phyloP scores from a whole-genome alignment of 2,797 vertebrate species.

The Coccyzus lansbergi region DNA sequence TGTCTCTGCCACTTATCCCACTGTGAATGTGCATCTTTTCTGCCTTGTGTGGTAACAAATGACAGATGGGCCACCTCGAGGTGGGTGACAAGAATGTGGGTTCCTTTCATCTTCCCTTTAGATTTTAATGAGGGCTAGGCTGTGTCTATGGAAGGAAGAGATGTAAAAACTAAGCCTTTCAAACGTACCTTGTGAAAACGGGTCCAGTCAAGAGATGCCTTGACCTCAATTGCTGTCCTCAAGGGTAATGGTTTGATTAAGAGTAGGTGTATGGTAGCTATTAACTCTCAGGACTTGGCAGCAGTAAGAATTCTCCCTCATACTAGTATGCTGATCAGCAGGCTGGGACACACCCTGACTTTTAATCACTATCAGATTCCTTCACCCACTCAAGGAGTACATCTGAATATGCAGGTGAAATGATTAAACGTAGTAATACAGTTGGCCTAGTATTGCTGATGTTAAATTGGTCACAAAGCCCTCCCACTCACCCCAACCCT shows the following conservation, averaged over 20 bases:
- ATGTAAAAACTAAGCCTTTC: neutral
- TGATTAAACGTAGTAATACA: neutral
- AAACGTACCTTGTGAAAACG: neutral
- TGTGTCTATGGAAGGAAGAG: neutral
- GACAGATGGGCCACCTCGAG: neutral
- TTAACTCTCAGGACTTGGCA: neutral
- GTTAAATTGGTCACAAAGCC: neutral
- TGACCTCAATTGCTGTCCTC: constrained; percentile 1
- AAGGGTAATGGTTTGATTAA: neutral
- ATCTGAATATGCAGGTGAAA: constrained; percentile 2
- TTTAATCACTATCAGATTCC: neutral
- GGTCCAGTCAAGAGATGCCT: neutral
- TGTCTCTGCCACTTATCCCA: neutral
- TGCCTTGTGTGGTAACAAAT: neutral
- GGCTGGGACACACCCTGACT: constrained; percentile 9
- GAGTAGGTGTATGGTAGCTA: neutral
- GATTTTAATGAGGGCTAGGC: neutral
- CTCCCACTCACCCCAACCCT: no score
- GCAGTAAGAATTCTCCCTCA: constrained; percentile 11
- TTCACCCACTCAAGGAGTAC: neutral
- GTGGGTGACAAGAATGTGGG: neutral
- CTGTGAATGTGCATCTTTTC: neutral
- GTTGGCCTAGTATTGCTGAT: neutral
- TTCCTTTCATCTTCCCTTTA: neutral
- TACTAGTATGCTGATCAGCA: neutral